Evolutionary conservation across 1,140 invertebrate species (phyloP).

Genomic region (Drosophila varians): DNA sequence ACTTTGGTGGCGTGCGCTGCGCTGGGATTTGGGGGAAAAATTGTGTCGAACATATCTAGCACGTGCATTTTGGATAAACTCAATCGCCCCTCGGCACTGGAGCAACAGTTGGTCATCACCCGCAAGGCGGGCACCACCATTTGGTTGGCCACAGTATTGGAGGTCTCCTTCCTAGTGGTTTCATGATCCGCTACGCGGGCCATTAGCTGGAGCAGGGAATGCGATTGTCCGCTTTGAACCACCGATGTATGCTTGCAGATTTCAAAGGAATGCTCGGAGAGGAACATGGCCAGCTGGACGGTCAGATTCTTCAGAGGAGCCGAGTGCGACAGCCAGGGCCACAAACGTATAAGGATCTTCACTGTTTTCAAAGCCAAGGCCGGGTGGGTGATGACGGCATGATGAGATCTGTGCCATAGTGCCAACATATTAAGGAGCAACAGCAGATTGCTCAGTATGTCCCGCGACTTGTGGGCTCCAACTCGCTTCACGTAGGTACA

Average conservation of each 20-base stretch:
- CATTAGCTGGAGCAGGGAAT: constrained; percentile 69
- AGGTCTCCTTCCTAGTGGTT: constrained; percentile 56
- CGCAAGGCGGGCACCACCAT: constrained; percentile 44
- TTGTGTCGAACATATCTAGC: constrained; percentile 78
- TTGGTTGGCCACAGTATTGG: background rate
- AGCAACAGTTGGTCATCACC: constrained; percentile 70
- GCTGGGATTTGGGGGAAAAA: constrained; percentile 45
- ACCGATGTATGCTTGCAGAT: constrained; percentile 65
- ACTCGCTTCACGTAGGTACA: constrained; percentile 63
- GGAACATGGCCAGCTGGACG: constrained; percentile 48
- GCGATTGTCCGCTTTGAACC: constrained; percentile 25
- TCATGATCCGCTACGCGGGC: constrained; percentile 60
- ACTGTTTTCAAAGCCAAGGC: constrained; percentile 19
- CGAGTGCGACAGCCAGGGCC: constrained; percentile 74
- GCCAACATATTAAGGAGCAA: constrained; percentile 59
- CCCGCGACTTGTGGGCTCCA: constrained; percentile 62
- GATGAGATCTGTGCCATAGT: constrained; percentile 56
- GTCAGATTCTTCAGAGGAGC: constrained; percentile 47
- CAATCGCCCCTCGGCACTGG: constrained; percentile 61
- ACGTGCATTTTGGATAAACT: constrained; percentile 72
- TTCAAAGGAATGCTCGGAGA: constrained; percentile 70
- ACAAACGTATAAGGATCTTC: constrained; percentile 50
- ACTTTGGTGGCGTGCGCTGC: constrained; percentile 54
- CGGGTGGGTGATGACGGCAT: constrained; percentile 45
- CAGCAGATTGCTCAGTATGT: constrained; percentile 60